phyloP scores from a whole-genome alignment of 2,797 vertebrate species.

The Gadopsis marmoratus region DNA sequence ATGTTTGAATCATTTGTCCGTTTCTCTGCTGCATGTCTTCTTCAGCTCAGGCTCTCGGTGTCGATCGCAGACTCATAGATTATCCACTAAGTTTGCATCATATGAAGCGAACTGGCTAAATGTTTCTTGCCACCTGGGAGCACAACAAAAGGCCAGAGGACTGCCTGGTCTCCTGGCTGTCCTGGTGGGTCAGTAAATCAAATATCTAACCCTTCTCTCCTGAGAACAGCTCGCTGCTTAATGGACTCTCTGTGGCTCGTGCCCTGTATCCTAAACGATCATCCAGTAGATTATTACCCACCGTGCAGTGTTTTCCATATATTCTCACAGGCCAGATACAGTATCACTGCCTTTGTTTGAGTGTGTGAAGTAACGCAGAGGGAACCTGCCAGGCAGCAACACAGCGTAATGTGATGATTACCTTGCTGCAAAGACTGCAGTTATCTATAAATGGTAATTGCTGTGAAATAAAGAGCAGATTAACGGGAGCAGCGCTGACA shows the following conservation, averaged over 20 bases:
- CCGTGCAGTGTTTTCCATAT: slow-evolving; percentile 6
- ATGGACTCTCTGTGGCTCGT: background rate
- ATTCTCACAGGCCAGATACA: background rate
- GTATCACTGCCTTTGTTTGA: slow-evolving; percentile 18
- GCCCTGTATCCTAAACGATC: slow-evolving; percentile 15
- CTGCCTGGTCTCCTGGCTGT: slow-evolving; percentile 3
- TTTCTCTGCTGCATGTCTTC: background rate
- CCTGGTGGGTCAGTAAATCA: slow-evolving; percentile 36
- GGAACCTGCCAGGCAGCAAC: slow-evolving; percentile 29
- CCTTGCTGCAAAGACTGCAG: slow-evolving; percentile 19
- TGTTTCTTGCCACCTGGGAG: slow-evolving; percentile 6
- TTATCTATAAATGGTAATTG: slow-evolving; percentile 51
- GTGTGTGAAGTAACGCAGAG: slow-evolving; percentile 25
- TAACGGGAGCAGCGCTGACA: slow-evolving; percentile 17
- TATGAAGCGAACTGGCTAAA: slow-evolving; percentile 16
- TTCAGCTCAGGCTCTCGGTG: background rate
- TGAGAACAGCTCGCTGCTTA: slow-evolving; percentile 3
- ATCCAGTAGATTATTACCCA: slow-evolving; percentile 22
- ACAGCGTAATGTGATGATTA: slow-evolving; percentile 49
- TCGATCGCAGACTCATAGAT: background rate
- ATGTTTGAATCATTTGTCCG: background rate
- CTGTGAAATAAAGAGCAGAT: slow-evolving; percentile 38
- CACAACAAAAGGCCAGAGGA: slow-evolving; percentile 13
- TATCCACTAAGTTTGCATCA: background rate
- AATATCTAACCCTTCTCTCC: slow-evolving; percentile 17